Base-by-base conservation (phyloP, 2,797 vertebrate species). In the Apodemus agrarius region DNA sequence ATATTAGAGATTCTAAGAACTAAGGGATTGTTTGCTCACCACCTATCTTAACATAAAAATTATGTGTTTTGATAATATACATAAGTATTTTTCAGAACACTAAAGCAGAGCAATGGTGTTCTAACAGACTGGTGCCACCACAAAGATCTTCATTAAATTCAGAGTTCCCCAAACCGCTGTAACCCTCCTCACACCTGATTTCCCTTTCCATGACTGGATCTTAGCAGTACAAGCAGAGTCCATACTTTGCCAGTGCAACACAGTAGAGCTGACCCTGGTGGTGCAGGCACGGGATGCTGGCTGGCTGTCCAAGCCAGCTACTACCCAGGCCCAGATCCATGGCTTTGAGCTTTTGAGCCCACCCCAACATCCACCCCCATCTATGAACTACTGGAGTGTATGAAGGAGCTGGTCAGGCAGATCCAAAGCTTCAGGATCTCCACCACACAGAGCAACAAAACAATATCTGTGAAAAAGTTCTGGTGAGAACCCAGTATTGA, bases 11-110 rank as follows among this genome's bases (percentile, higher is more conserved):
- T n/a, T 78, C 59, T n/a, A 54, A 89, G 75, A 82, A 59, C 40
- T n/a, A 65, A 65, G 59, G 31, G 89, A 67, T 16, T 61, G 49
- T 81, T 93, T 37, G 69, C 43, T 31, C 76, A 49, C 80, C 63
- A 80, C 16, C 13, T 80, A 54, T 22, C 8, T 24, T 91, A 84
- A 43, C 54, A 40, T 65, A 24, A 5, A 83, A 79, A 17, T 67
- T 90, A n/a, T 63, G 63, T 93, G 46, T 89, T 94, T 94, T 89
- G n/a, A 80, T 89, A 76, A 54, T 26, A 93, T 12, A 57, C 26
- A 57, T 34, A 57, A 93, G 31, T 40, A 61, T 91, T 91, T 94
- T 75, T 46, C 63, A 74, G 87, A 91, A 37, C 52, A 90, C 82
- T 63, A 78, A 95, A 31, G 49, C 24, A 80, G 46, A 65, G 54